Conservation (phyloP, 2,888 invertebrate genomes). For the Acanthopleura granulata region DNA sequence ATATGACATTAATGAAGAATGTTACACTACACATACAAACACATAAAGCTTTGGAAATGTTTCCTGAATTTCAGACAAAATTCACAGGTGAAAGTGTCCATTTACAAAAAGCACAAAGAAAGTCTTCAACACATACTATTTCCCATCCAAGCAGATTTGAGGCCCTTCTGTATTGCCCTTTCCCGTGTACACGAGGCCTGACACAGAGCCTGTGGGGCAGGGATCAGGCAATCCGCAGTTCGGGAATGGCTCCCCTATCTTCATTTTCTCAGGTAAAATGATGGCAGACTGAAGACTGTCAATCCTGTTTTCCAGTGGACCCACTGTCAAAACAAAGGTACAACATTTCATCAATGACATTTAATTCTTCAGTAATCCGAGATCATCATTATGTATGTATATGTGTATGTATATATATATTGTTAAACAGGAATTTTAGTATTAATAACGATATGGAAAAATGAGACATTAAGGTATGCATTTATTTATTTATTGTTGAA, state of each 20-base stretch:
- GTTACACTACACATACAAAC: slow-evolving; percentile 10
- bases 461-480: too few relatives aligned
- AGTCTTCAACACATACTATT: slow-evolving; percentile 68
- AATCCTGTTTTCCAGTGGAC: slow-evolving; percentile 22
- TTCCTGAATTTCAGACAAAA: too few relatives aligned
- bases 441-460: too few relatives aligned
- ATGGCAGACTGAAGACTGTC: slow-evolving; percentile 1
- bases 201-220: slow-evolving; percentile 68
- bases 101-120: too few relatives aligned
- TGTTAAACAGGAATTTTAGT: too few relatives aligned
- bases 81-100: too few relatives aligned
- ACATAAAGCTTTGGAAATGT: background rate
- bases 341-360: background rate
- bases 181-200: slow-evolving; percentile 72
- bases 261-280: slow-evolving; percentile 31
- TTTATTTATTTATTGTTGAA: too few relatives aligned
- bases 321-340: slow-evolving; percentile 26
- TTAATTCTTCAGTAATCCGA: background rate
- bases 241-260: slow-evolving; percentile 54
- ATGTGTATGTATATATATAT: too few relatives aligned
- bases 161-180: slow-evolving; percentile 71
- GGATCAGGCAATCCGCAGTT: slow-evolving; percentile 71
- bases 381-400: too few relatives aligned
- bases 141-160: slow-evolving; percentile 72
- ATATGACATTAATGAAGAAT: too few relatives aligned